Evolutionary conservation across 2,113 vertebrate genomes (phyloP), one percentile per base, ranked within the genome.

Genomic region (Nannobrachium achirus): DNA sequence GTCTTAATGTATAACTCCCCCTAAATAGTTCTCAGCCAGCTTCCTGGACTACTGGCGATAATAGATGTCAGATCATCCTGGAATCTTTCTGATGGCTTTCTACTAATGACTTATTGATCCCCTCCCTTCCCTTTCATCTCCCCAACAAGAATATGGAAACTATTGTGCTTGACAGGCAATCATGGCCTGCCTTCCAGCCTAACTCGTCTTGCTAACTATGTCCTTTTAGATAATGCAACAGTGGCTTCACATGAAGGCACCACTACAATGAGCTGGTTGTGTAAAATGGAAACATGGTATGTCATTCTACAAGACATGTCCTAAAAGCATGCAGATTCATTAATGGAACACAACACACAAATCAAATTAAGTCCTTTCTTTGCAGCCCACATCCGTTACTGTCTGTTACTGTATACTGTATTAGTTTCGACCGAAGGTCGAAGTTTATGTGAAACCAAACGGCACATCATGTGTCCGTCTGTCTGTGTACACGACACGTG

Each of bases 101-200:
- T 77, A 75, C 83, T 91, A 91, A 93, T 90, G 88, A 82, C 67
- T 89, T 91, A 93, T 93, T 78, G 91, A 93, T 91, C 86, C 64
- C 49, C 66, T 46, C 73, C 69, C 83, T 89, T 89, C 83, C 86
- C 79, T 90, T 88, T 89, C 81, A 91, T 83, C 78, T 84, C 82
- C 74, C 75, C 80, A 73, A 63, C 78, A 75, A 82, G 71, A 75
- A 86, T 85, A 83, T 87, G 84, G 89, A 92, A 92, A 92, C 68
- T 83, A 79, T 81, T 87, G 71, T 68, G 73, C 70, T 45, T 52
- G 78, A 83, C 70, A 78, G 80, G 82, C 61, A 74, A 76, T 82
- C 75, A 71, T n/a, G 63, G 65, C 69, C 63, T 71, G 89, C 39
- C 14, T 8, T 16, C 56, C 40, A 48, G 46, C 71, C 56, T 52